A percentile compares a stretch with the other conserved stretches of the same genome.
Evolutionary conservation across 1,140 invertebrate genomes (phyloP).

Genomic region (Leptestheria dahalacensis): DNA sequence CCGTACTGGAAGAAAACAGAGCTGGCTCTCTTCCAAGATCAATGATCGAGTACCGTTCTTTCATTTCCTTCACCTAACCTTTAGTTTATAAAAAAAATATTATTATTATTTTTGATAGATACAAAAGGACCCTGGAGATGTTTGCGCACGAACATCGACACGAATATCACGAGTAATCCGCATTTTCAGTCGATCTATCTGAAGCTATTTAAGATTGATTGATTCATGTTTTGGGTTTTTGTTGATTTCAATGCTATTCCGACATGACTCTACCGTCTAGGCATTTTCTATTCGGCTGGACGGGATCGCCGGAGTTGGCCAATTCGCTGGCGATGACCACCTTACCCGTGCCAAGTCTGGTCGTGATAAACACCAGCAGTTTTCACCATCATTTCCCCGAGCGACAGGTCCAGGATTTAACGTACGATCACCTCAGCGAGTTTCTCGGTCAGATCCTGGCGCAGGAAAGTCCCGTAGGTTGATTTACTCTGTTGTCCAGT

Average conservation of each 20-base stretch:
- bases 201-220: too few species aligned
- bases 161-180: slow-evolving; percentile 54
- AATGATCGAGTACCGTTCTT: slow-evolving; percentile 44
- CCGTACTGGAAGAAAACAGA: slow-evolving; percentile 75
- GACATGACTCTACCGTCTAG: too few species aligned
- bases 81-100: background rate
- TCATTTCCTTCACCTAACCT: too few species aligned
- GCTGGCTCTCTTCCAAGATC: slow-evolving; percentile 59
- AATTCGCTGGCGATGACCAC: slow-evolving; percentile 80
- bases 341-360: slow-evolving; percentile 63
- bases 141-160: slow-evolving; percentile 58
- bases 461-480: slow-evolving; percentile 23
- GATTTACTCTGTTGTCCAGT: background rate
- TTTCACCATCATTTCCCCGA: slow-evolving; percentile 79
- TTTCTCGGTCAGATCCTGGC: slow-evolving; percentile 26
- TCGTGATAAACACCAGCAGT: slow-evolving; percentile 78
- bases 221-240: too few species aligned
- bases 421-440: slow-evolving; percentile 51
- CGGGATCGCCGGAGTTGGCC: slow-evolving; percentile 62
- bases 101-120: background rate
- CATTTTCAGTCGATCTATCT: too few species aligned
- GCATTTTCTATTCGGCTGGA: slow-evolving; percentile 83
- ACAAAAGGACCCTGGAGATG: slow-evolving; percentile 61
- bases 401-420: slow-evolving; percentile 61
- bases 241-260: too few species aligned